Base-by-base conservation (phyloP, 2,113 vertebrate species). In the Tragelaphus scriptus region DNA sequence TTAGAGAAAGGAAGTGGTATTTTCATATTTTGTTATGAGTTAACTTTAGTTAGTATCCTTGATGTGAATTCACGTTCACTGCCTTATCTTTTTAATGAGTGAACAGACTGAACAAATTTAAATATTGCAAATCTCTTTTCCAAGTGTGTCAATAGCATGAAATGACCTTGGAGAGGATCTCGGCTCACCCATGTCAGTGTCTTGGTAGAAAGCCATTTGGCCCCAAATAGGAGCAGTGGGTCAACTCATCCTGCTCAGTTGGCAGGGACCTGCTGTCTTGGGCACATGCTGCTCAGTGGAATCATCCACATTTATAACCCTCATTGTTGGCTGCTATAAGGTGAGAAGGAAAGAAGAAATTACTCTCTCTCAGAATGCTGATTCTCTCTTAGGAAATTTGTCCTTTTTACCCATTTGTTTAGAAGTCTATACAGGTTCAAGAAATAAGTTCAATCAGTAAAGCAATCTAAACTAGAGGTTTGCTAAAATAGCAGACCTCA, bases 141-240 rank as follows among this genome's bases (percentile, higher is more conserved):
- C 92, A 97, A 93, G 68, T 85, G 79, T 93, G 86, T 95, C 89
- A 71, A 49, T 63, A 86, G 51, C 47, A 85, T 32, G 25, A 86
- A 61, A 26, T 94, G 88, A 91, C 96, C 91, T 94, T 98, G 94
- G 65, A 90, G 91, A 79, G 75, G 12, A 59, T 88, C 30, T 92
- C 3, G 2, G 47, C 92, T 96, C 15, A 40, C 56, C 23, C 15
- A 58, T 65, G 58, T 47, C 6, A 8, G 56, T n/a, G 51, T 86
- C 44, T 91, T 97, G 94, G 89, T 87, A 89, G 86, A 58, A 94
- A 94, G 86, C 88, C 97, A 96, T 80, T 91, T 94, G 97, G 77
- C 68, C 25, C 61, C 71, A 77, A 79, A 68, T 90, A 25, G n/a
- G 30, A 90, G 53, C n/a, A 30, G 53, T 55, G 44, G 92, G 75